Percentiles rank a stretch among this genome's conserved stretches.
Evolutionary conservation across 2,113 vertebrate species (phyloP).

Genomic region (Oostethus manadensis): DNA sequence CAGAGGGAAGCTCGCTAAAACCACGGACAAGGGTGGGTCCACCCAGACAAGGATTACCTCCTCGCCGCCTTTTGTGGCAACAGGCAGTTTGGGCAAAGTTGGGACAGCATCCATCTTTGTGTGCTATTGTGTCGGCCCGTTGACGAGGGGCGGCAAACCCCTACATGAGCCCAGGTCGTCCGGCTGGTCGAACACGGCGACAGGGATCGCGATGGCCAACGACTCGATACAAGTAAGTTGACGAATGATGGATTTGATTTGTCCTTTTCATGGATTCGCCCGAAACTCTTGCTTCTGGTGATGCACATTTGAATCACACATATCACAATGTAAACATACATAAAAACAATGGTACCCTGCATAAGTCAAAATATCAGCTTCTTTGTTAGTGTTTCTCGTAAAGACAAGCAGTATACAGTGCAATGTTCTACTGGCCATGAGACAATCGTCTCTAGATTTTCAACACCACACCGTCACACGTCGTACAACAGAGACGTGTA

Average conservation of each 20-base stretch:
- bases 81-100: slow-evolving; percentile 9
- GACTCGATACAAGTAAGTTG: slow-evolving; percentile 74
- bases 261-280: neutral
- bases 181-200: slow-evolving; percentile 5
- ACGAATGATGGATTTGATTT: neutral
- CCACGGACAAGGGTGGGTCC: slow-evolving; percentile 1
- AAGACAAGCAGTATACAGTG: no score
- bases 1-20: neutral
- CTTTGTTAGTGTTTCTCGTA: no score
- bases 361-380: no score
- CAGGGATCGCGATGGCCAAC: slow-evolving; percentile 68
- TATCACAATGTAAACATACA: no score
- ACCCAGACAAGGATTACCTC: slow-evolving; percentile 9
- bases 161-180: slow-evolving; percentile 37
- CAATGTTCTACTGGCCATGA: no score
- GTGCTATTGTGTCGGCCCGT: slow-evolving; percentile 1
- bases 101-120: slow-evolving; percentile 6
- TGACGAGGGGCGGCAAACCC: neutral
- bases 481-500: no score
- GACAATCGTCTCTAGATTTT: no score
- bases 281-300: neutral
- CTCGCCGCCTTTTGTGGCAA: slow-evolving; percentile 2
- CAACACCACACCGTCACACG: no score
- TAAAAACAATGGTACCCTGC: neutral
- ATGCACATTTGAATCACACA: neutral